Base-by-base conservation (phyloP, 2,888 invertebrate genomes). In the Calliopum simillimum region DNA sequence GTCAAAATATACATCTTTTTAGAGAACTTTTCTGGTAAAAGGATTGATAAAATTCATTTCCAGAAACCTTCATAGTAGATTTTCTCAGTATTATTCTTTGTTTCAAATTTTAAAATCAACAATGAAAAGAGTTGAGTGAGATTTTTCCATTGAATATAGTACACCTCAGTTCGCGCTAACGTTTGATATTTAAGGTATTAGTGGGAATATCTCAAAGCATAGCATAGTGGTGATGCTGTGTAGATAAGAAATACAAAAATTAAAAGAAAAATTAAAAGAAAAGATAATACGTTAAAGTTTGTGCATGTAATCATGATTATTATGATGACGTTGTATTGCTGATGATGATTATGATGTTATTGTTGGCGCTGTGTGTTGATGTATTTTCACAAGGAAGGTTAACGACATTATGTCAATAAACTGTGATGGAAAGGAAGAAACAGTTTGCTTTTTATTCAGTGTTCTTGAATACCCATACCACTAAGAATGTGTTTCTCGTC, bases 341-440 rank as follows among this genome's bases (percentile, higher is more conserved):
- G 43, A n/a, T 33, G 43, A 59, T 41, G 19, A 61, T 46, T 25
- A 62, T 44, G 23, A 44, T 62, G 25, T 13, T 25, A 25, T 62
- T 65, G 69, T 19, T 58, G 51, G 25, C 21, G 58, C 43, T 69
- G 55, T 65, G 43, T 81, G 81, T 80, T 79, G 80, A 76, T 81
- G 79, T 80, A 51, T 58, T 66, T 63, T 68, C 66, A 77, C 81
- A 79, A 77, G 79, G 80, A 80, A 81, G 81, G 82, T 81, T 82
- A 81, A 82, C 81, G 82, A 82, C 81, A 77, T 76, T 79, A 76
- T 76, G 79, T 77, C 79, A 81, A 79, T 78, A 79, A 80, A 80
- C 77, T 75, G 73, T 72, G 73, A 68, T 79, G 78, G 77, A 78
- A 78, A 79, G 76, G 74, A 74, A 72, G 73, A 68, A 68, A 70